Evolutionary conservation across 1,140 invertebrate species (phyloP).

Genomic region (Forficula auricularia): DNA sequence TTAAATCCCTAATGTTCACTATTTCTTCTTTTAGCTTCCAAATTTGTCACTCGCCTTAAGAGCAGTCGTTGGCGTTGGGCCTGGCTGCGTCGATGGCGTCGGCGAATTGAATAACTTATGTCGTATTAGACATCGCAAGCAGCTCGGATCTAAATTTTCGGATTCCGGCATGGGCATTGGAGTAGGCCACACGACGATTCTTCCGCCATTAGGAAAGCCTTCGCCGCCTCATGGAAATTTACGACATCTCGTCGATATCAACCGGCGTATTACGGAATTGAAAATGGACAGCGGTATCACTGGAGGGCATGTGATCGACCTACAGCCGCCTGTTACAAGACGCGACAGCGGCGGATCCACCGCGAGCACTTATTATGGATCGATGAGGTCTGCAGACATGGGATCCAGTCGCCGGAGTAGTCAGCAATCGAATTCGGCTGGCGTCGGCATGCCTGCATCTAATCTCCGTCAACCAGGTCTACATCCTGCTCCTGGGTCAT

Average conservation of each 20-base stretch:
- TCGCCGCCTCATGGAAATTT: constrained; percentile 21
- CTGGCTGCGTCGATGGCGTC: too few species aligned
- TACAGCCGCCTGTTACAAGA: constrained; percentile 25
- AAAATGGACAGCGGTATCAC: constrained; percentile 41
- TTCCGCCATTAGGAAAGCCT: too few species aligned
- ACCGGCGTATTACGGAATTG: constrained; percentile 51
- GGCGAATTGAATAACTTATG: too few species aligned
- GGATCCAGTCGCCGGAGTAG: constrained; percentile 70
- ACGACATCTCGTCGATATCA: constrained; percentile 41
- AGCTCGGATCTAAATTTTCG: too few species aligned
- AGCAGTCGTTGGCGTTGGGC: too few species aligned
- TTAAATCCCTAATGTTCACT: too few species aligned
- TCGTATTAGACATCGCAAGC: too few species aligned
- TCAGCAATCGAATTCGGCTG: constrained; percentile 45
- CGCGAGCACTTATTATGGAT: constrained; percentile 71
- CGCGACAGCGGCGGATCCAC: constrained; percentile 64
- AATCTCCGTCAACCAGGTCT: constrained; percentile 18
- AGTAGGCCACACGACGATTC: too few species aligned
- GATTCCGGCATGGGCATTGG: too few species aligned
- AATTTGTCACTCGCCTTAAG: too few species aligned
- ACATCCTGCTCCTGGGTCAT: constrained; percentile 26
- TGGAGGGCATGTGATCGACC: constrained; percentile 2
- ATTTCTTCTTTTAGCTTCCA: too few species aligned
- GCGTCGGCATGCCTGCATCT: constrained; percentile 21
- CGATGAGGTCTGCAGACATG: constrained; percentile 58